phyloP scores from a whole-genome alignment of 1,140 invertebrate species.

The Harlomillsia oculata region DNA sequence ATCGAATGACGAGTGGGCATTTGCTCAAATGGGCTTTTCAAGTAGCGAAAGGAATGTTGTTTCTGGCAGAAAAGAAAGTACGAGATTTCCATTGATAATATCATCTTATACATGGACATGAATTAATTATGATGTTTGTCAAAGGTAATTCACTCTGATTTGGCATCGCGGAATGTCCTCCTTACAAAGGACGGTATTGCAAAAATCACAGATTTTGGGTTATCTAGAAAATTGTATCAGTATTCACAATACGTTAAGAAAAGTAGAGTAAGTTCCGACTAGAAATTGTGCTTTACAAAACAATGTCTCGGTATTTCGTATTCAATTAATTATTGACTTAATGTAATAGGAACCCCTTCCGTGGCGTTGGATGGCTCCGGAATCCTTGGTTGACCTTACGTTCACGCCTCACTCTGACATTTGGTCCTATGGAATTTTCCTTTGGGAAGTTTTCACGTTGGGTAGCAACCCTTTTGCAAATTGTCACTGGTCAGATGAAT shows the following conservation, averaged over 20 bases:
- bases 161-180: constrained; percentile 14
- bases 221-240: constrained; percentile 14
- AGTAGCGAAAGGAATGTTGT: constrained; percentile 28
- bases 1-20: neutral
- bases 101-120: neutral
- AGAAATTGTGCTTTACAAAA: too few relatives aligned
- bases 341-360: neutral
- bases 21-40: constrained; percentile 3
- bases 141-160: constrained; percentile 21
- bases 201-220: constrained; percentile 24
- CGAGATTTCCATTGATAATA: neutral
- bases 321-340: neutral
- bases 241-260: constrained; percentile 23
- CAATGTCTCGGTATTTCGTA: neutral
- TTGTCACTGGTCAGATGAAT: too few relatives aligned
- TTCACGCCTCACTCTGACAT: constrained; percentile 51
- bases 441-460: too few relatives aligned
- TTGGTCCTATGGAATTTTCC: constrained; percentile 82
- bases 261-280: neutral
- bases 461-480: too few relatives aligned
- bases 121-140: neutral
- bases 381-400: neutral
- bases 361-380: neutral
- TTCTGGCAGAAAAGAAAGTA: constrained; percentile 22
- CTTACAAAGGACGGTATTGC: neutral